Conservation (phyloP, 53 echinoderm and acorn worm genomes). For the Actinopyga echinites region DNA sequence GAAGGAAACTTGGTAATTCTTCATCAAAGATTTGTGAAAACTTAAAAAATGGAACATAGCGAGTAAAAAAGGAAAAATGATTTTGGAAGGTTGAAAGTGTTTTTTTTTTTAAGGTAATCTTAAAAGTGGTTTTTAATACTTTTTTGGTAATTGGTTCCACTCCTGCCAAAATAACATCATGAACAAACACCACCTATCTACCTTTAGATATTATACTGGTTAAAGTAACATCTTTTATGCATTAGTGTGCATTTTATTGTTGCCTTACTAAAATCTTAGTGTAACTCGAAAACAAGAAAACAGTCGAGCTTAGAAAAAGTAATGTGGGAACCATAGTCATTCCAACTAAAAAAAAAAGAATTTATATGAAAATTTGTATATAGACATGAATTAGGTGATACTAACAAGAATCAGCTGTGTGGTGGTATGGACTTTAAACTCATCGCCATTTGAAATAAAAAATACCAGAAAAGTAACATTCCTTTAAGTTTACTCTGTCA, state of each 20-base stretch:
- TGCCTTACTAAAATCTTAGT: slow-evolving; percentile 10
- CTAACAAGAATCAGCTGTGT: slow-evolving; percentile 8
- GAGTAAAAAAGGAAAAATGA: not conserved
- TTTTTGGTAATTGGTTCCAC: no score
- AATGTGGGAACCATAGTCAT: slow-evolving; percentile 19
- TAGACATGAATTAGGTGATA: slow-evolving; percentile 20
- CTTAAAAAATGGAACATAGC: not conserved
- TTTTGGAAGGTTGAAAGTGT: no score
- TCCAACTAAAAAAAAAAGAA: slow-evolving; percentile 33
- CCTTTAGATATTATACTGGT: no score
- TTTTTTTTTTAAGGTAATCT: no score
- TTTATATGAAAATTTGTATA: slow-evolving; percentile 29
- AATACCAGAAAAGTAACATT: not conserved
- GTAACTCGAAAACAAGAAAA: not conserved
- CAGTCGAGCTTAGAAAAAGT: not conserved
- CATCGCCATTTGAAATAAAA: not conserved
- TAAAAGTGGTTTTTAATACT: no score
- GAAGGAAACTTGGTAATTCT: not conserved
- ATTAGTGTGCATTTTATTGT: slow-evolving; percentile 8
- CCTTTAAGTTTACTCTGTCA: not conserved
- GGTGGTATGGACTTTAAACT: not conserved
- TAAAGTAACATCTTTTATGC: not conserved
- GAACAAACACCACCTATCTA: no score
- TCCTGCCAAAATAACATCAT: no score
- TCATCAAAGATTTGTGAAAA: slow-evolving; percentile 12